These are phyloP conservation scores for Limanda limanda DNA, from an alignment of 2,113 vertebrate genomes.

Conservation along the genomic window DNA sequence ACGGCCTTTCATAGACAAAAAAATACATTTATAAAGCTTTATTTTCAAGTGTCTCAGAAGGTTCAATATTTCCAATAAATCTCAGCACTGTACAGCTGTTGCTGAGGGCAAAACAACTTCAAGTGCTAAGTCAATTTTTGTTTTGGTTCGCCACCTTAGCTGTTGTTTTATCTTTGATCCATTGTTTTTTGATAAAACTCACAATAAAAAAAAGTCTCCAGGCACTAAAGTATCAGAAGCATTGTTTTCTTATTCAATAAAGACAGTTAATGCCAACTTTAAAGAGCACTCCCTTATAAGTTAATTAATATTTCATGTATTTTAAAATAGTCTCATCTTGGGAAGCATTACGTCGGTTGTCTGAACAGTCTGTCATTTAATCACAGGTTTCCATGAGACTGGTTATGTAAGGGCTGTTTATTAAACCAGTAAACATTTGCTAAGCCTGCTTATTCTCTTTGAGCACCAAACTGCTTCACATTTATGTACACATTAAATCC, in stretches of 20 bases:
- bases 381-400: too few species aligned
- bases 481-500: background rate
- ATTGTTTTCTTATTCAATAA: background rate
- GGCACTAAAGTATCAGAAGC: background rate
- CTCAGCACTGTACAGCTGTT: slow-evolving; percentile 1
- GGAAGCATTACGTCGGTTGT: background rate
- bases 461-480: too few species aligned
- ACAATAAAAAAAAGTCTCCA: slow-evolving; percentile 7
- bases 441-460: too few species aligned
- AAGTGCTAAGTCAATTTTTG: slow-evolving; percentile 37
- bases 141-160: slow-evolving; percentile 2
- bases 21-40: background rate
- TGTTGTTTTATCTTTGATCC: slow-evolving; percentile 21
- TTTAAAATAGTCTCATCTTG: background rate
- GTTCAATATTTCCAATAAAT: slow-evolving; percentile 25
- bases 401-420: too few species aligned
- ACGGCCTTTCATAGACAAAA: background rate
- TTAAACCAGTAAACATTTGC: too few species aligned
- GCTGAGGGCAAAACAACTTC: slow-evolving; percentile 34
- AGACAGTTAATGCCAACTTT: background rate
- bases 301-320: background rate
- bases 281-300: background rate
- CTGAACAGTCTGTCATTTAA: background rate
- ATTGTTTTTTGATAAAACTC: slow-evolving; percentile 21
- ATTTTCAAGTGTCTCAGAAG: slow-evolving; percentile 19